phyloP scores from a whole-genome alignment of 2,797 vertebrate genomes.

The Hafferia zeledoni region DNA sequence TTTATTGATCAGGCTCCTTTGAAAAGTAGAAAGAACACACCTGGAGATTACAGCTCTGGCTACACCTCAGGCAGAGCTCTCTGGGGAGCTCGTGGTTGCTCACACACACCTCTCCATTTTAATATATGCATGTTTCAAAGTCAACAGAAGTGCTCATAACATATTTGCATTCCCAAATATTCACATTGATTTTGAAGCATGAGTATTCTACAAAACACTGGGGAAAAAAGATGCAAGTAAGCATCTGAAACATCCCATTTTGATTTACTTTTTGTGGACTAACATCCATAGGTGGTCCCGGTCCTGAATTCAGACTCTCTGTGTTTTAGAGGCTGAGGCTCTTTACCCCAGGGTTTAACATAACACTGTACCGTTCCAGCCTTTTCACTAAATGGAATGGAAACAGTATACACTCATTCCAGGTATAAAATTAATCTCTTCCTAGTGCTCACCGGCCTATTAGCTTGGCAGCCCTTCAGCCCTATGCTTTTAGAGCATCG shows the following conservation, averaged over 20 bases:
- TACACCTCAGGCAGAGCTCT: neutral
- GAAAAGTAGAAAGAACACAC: conserved; percentile 1
- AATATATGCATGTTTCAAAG: neutral
- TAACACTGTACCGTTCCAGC: neutral
- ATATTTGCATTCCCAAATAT: conserved; percentile 28
- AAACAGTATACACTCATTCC: conserved; percentile 13
- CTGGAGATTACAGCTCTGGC: neutral
- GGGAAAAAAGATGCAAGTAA: neutral
- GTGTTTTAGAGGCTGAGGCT: neutral
- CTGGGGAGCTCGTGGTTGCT: neutral
- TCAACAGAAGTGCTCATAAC: neutral
- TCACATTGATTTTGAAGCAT: neutral
- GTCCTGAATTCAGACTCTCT: neutral
- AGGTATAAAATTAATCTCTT: conserved; percentile 59
- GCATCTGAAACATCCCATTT: neutral
- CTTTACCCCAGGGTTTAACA: neutral
- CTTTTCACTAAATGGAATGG: conserved; percentile 9
- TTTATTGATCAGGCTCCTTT: neutral
- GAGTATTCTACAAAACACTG: neutral
- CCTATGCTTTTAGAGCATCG: neutral
- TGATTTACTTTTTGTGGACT: neutral
- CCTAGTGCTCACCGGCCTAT: conserved; percentile 33
- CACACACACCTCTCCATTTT: neutral
- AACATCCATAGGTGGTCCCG: neutral
- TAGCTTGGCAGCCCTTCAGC: conserved; percentile 49